These are phyloP conservation scores for Agrochola lychnidis DNA, from an alignment of 2,888 invertebrate species.

Conservation along the genomic window DNA sequence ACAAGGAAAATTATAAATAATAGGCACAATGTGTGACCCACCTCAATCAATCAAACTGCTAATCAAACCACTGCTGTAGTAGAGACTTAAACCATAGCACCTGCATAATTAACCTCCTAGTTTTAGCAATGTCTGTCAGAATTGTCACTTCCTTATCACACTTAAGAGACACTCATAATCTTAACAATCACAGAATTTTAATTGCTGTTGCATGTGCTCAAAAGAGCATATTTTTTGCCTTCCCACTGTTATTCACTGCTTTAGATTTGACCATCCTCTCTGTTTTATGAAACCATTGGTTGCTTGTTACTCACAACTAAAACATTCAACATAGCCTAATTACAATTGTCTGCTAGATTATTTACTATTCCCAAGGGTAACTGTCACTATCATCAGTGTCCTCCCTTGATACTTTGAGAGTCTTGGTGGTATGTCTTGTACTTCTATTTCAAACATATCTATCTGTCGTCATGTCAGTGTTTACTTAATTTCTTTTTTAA, in stretches of 20 bases:
- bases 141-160: neutral
- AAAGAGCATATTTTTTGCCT: neutral
- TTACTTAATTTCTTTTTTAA: neutral
- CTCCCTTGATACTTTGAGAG: neutral
- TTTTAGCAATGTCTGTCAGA: neutral
- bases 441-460: neutral
- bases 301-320: neutral
- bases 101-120: neutral
- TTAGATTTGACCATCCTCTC: neutral
- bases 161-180: neutral
- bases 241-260: neutral
- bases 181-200: neutral
- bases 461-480: too few species aligned
- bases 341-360: neutral
- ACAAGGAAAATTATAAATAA: conserved; percentile 47
- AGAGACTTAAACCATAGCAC: conserved; percentile 1
- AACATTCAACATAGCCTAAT: too few species aligned
- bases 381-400: neutral
- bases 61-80: neutral
- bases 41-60: neutral
- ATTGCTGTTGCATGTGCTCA: neutral
- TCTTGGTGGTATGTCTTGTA: neutral
- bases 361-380: neutral
- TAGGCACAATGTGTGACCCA: neutral
- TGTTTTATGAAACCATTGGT: neutral